Conservation (phyloP, 1,140 invertebrate species). For the Bombus turneri region DNA sequence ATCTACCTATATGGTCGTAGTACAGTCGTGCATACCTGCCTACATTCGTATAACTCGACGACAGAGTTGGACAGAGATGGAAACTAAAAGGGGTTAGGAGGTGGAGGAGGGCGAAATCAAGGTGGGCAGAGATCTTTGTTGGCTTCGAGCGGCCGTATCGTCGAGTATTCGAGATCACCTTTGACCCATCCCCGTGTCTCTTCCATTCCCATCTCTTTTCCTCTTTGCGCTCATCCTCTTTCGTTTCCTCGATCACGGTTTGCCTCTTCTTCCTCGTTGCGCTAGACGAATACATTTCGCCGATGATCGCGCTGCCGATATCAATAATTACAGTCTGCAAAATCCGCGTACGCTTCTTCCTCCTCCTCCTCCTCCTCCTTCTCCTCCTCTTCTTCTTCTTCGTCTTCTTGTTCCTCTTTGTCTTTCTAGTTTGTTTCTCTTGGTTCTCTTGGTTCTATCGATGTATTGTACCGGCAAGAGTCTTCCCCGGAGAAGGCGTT, state of each 20-base stretch:
- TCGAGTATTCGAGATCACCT: constrained; percentile 56
- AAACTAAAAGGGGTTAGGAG: no score
- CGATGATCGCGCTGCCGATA: constrained; percentile 67
- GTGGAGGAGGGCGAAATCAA: constrained; percentile 24
- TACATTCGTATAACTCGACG: constrained; percentile 50
- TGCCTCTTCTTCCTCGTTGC: constrained; percentile 38
- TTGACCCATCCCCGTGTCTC: constrained; percentile 46
- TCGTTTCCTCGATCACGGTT: constrained; percentile 18
- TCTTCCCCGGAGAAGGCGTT: not conserved
- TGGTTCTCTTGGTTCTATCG: not conserved
- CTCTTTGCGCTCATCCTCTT: constrained; percentile 7
- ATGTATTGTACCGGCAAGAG: not conserved
- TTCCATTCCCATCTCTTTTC: constrained; percentile 18
- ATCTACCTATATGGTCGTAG: constrained; percentile 50
- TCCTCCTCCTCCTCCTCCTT: not conserved
- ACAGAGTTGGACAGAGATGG: not conserved
- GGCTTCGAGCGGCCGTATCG: constrained; percentile 42
- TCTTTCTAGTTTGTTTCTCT: not conserved
- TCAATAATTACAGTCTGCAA: constrained; percentile 67
- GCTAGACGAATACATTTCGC: constrained; percentile 54
- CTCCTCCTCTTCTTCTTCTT: not conserved
- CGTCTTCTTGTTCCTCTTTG: not conserved
- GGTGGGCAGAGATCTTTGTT: constrained; percentile 59
- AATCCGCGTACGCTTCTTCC: constrained; percentile 44
- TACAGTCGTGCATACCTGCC: constrained; percentile 40